Conservation (phyloP, 2,113 vertebrate genomes). For the Lates calcarifer region DNA sequence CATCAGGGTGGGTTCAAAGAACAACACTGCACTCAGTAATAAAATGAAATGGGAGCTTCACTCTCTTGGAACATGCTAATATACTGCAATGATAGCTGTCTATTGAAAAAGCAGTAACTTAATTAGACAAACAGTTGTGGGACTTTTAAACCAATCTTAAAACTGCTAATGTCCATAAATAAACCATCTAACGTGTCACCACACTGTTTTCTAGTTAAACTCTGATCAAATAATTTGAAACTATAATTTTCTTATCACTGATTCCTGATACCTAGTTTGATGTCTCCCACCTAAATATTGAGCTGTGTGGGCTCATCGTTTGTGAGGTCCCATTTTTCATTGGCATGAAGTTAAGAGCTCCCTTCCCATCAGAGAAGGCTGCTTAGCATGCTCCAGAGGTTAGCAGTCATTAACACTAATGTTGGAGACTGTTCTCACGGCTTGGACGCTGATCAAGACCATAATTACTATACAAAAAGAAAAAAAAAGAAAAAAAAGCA, state of each 20-base stretch:
- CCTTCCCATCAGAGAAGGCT: slow-evolving; percentile 17
- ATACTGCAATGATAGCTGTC: neutral
- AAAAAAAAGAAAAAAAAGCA: slow-evolving; percentile 20
- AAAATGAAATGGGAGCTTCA: neutral
- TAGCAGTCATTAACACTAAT: slow-evolving; percentile 58
- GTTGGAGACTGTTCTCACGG: slow-evolving; percentile 49
- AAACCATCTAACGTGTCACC: neutral
- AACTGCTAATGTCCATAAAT: slow-evolving; percentile 9
- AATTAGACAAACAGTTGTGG: neutral
- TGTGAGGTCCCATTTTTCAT: slow-evolving; percentile 10
- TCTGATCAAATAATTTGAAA: slow-evolving; percentile 2
- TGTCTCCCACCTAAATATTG: slow-evolving; percentile 18
- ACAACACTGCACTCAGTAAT: slow-evolving; percentile 31
- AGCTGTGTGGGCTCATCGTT: slow-evolving; percentile 19
- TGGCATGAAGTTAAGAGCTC: slow-evolving; percentile 25
- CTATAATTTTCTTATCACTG: neutral
- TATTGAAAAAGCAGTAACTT: neutral
- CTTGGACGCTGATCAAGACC: slow-evolving; percentile 64
- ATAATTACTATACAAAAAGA: slow-evolving; percentile 53
- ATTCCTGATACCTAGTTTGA: neutral
- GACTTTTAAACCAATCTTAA: neutral
- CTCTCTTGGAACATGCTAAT: slow-evolving; percentile 17
- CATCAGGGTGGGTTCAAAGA: slow-evolving; percentile 16
- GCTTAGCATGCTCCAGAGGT: slow-evolving; percentile 46
- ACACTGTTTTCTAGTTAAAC: neutral